These are phyloP conservation scores for Sminthurinus aureus DNA, from an alignment of 2,888 invertebrate genomes.

Conservation along the genomic window DNA sequence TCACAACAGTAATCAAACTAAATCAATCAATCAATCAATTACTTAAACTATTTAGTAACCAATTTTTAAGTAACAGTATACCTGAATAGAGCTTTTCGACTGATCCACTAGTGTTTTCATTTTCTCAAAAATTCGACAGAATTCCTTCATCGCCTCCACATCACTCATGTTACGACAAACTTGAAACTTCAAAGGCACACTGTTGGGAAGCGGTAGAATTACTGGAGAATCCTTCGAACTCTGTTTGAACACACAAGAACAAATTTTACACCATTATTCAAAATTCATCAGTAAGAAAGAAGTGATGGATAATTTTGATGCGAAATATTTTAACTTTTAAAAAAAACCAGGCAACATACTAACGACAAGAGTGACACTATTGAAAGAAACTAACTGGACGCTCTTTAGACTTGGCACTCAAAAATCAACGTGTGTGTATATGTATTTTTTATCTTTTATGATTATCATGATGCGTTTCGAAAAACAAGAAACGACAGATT, in stretches of 20 bases:
- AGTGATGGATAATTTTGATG: not conserved
- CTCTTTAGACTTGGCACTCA: no score
- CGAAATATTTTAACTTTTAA: not conserved
- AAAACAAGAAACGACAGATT: no score
- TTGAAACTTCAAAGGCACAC: slow-evolving; percentile 58
- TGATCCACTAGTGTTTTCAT: slow-evolving; percentile 49
- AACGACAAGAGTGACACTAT: no score
- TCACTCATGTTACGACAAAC: slow-evolving; percentile 53
- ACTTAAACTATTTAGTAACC: no score
- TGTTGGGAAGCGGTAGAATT: slow-evolving; percentile 54
- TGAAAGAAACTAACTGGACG: no score
- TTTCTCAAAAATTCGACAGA: slow-evolving; percentile 52
- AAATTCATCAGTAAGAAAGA: not conserved
- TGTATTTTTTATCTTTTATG: no score
- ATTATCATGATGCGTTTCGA: no score
- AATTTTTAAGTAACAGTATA: slow-evolving; percentile 26
- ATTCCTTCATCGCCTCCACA: slow-evolving; percentile 54
- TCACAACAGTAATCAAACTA: no score
- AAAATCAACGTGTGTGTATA: no score
- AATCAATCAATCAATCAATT: no score
- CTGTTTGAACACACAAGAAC: slow-evolving; percentile 33
- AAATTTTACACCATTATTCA: slow-evolving; percentile 14
- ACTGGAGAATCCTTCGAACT: slow-evolving; percentile 53
- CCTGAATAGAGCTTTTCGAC: slow-evolving; percentile 55
- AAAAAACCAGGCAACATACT: not conserved